Conservation (phyloP, 2,888 invertebrate species). For the Cantharis lateralis region DNA sequence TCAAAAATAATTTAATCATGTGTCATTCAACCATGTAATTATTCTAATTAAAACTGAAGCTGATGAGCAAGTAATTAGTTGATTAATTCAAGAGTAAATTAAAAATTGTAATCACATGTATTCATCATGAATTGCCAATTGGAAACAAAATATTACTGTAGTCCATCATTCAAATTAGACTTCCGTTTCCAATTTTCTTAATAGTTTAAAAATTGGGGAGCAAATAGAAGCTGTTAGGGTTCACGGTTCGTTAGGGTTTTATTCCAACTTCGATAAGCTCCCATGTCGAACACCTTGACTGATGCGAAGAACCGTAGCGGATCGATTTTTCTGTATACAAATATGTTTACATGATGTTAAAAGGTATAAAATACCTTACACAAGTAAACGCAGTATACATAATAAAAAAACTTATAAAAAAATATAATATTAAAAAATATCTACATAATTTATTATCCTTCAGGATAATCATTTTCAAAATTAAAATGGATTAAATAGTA, state of each 20-base stretch:
- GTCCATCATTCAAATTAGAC: constrained; percentile 21
- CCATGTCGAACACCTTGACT: constrained; percentile 37
- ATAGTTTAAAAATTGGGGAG: constrained; percentile 37
- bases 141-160: not conserved
- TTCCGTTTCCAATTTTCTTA: constrained; percentile 35
- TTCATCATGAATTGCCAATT: not conserved
- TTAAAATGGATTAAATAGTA: too few relatives aligned
- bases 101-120: not conserved
- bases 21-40: not conserved
- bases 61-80: not conserved
- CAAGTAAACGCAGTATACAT: not conserved
- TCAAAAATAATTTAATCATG: not conserved
- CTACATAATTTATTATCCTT: not conserved
- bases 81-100: not conserved
- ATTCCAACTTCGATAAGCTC: constrained; percentile 36
- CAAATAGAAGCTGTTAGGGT: constrained; percentile 31
- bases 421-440: not conserved
- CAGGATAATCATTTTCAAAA: too few relatives aligned
- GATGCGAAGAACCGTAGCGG: constrained; percentile 30
- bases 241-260: constrained; percentile 38
- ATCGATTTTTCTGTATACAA: constrained; percentile 30
- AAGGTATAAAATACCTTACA: not conserved
- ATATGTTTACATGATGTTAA: constrained; percentile 22
- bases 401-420: not conserved
- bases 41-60: not conserved